Percentiles rank a stretch among this genome's conserved stretches.
phyloP scores from a whole-genome alignment of 2,888 invertebrate species.

The Eulithis prunata region DNA sequence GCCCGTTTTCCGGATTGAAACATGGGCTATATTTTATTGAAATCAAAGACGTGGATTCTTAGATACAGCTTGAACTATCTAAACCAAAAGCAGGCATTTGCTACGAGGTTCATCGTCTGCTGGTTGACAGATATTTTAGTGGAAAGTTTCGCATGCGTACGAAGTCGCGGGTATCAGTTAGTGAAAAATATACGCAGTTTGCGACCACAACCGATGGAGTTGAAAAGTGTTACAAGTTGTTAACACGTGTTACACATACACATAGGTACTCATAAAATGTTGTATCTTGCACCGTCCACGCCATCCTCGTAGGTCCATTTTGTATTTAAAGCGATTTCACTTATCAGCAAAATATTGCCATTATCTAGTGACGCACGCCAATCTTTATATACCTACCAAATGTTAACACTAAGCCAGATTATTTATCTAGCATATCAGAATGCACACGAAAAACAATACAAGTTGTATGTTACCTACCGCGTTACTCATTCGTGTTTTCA shows the following conservation, averaged over 20 bases:
- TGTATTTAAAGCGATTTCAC: neutral
- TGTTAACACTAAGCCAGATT: slow-evolving; percentile 26
- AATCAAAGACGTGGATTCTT: too few species aligned
- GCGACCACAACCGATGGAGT: neutral
- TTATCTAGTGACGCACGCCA: slow-evolving; percentile 18
- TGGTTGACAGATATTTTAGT: too few species aligned
- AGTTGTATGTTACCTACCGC: slow-evolving; percentile 6
- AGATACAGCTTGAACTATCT: too few species aligned
- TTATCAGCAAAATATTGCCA: slow-evolving; percentile 13
- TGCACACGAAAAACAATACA: slow-evolving; percentile 19
- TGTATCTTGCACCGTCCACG: neutral
- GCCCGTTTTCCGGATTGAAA: too few species aligned
- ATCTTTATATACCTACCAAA: slow-evolving; percentile 2
- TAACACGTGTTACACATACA: neutral
- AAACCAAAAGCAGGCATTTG: too few species aligned
- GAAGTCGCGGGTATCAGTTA: too few species aligned
- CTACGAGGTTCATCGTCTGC: too few species aligned
- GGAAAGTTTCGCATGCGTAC: too few species aligned
- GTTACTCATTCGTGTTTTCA: slow-evolving; percentile 23
- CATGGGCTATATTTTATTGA: too few species aligned
- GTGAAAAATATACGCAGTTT: neutral
- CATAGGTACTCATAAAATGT: neutral
- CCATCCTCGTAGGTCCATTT: neutral
- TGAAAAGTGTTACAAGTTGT: neutral
- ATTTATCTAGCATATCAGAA: slow-evolving; percentile 24